Conservation (phyloP, 1,140 invertebrate species). For the Nasonia longicornis region DNA sequence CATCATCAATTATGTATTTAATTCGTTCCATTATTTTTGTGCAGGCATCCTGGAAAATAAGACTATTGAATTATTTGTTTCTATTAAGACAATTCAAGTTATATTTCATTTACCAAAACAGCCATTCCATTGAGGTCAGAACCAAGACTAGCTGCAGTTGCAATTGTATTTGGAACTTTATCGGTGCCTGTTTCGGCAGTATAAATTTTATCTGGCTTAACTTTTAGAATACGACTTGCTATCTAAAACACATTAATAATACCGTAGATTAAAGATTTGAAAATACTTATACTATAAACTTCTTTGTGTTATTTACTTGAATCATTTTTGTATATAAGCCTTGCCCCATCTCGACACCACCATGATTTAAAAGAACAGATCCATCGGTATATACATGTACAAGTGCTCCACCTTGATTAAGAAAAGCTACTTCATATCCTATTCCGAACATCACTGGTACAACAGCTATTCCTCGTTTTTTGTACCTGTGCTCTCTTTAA, state of each 20-base stretch:
- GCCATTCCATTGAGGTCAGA: conserved; percentile 97
- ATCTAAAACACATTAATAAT: conserved; percentile 62
- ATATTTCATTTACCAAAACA: conserved; percentile 75
- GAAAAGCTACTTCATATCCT: conserved; percentile 80
- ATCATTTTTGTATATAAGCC: conserved; percentile 95
- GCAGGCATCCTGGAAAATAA: conserved; percentile 79
- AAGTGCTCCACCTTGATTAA: conserved; percentile 91
- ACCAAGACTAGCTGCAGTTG: conserved; percentile 90
- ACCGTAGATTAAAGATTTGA: too few relatives aligned
- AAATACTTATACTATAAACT: neutral
- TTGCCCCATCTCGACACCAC: conserved; percentile 96
- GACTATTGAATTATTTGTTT: neutral
- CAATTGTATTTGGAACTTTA: conserved; percentile 92
- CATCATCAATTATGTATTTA: conserved; percentile 79
- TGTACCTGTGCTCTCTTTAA: conserved; percentile 81
- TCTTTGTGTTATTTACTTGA: conserved; percentile 71
- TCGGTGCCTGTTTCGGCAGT: conserved; percentile 90
- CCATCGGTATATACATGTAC: conserved; percentile 90
- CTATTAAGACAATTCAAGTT: neutral
- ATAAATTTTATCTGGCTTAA: conserved; percentile 83
- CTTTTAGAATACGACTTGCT: conserved; percentile 78
- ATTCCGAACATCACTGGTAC: conserved; percentile 92
- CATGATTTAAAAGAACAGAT: conserved; percentile 88
- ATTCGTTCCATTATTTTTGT: conserved; percentile 80
- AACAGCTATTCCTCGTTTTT: conserved; percentile 86